Evolutionary conservation across 2,888 invertebrate genomes (phyloP), one percentile per base, ranked within the genome.

Genomic region (Microctonus brassicae): DNA sequence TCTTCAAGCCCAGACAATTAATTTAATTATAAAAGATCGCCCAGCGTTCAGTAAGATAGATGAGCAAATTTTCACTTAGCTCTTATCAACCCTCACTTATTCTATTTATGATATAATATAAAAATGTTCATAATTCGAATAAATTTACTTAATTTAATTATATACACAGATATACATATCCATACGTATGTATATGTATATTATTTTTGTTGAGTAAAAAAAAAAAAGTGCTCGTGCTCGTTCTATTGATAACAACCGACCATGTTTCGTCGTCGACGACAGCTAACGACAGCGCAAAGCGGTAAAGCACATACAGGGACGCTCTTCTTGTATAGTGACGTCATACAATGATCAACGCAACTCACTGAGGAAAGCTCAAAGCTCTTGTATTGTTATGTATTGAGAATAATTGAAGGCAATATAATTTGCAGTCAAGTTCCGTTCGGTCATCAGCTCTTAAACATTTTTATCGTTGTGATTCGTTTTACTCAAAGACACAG

Each of bases 191-290:
- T n/a, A n/a, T n/a, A n/a, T n/a, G n/a, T n/a, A n/a, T n/a, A n/a
- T n/a, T n/a, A 29, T 29, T 29, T 29, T 29, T 29, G 29, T 29
- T 29, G 29, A 29, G 7, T 29, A 29, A 29, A 5, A 5, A 7
- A n/a, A n/a, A n/a, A 29, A 5, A 29, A 5, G 3, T 71, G 52
- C 77, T 77, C 72, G 71, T 71, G 75, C 70, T 72, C 67, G 53
- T 73, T 64, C 74, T 77, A 77, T 76, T 77, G 78, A 78, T 76
- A 78, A 78, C 52, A 69, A 69, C 47, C 77, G 78, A 80, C 77
- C 81, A 81, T 82, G 77, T 80, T 82, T 78, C 76, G 72, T 75
- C 69, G 74, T 74, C 60, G 76, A 73, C 69, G 63, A 66, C 63
- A 67, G 62, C 22, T 73, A 78, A 79, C 77, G 78, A 77, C 77